A percentile compares a stretch with the other conserved stretches of the same genome.
These are phyloP conservation scores for Catagonus wagneri DNA, from an alignment of 2,113 vertebrate species.

Conservation along the genomic window DNA sequence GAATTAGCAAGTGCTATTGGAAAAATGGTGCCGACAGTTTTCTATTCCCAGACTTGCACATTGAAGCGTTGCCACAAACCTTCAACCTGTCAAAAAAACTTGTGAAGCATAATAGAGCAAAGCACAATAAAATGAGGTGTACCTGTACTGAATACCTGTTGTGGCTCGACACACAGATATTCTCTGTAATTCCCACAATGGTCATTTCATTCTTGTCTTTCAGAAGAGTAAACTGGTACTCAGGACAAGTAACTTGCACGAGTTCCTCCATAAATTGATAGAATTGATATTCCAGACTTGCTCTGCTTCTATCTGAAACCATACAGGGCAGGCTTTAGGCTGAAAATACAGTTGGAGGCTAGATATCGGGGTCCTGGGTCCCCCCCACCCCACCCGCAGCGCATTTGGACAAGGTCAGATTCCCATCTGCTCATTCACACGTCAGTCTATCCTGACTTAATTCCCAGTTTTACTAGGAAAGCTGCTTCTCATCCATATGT, in stretches of 20 bases:
- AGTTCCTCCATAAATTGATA: background rate
- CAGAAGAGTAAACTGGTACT: background rate
- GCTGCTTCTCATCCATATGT: background rate
- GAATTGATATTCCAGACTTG: conserved; percentile 17
- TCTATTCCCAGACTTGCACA: background rate
- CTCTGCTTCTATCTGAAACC: background rate
- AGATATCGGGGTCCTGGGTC: background rate
- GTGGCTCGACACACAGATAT: background rate
- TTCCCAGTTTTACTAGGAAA: background rate
- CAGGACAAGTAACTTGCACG: background rate
- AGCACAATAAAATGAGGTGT: background rate
- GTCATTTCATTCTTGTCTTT: background rate
- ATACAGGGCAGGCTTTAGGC: background rate
- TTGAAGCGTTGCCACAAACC: background rate
- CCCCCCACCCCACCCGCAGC: accelerated
- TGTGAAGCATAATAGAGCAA: background rate
- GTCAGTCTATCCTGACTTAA: background rate
- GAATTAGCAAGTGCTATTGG: background rate
- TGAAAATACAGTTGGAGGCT: background rate
- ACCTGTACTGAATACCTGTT: background rate
- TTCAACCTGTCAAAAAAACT: background rate
- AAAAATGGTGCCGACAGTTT: background rate
- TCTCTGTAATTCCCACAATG: background rate
- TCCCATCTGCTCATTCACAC: background rate
- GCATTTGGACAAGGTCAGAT: background rate